Percentiles rank a stretch among this genome's conserved stretches.
Conservation (phyloP, 1,140 invertebrate genomes). For the honey bee (Apis mellifera) region DNA sequence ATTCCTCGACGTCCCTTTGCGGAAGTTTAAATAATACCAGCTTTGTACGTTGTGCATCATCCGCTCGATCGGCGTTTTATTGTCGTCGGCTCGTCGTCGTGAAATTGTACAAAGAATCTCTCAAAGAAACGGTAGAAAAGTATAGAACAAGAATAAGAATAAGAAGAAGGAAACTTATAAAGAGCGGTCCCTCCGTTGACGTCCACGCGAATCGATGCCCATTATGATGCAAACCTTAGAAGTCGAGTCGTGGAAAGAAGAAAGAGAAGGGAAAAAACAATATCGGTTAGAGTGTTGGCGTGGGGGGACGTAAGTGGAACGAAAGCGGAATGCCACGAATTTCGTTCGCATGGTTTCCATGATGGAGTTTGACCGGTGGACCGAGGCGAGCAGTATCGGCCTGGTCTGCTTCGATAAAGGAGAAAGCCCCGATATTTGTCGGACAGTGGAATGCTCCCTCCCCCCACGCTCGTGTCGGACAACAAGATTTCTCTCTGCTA, state of each 20-base stretch:
- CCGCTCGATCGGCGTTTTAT: slow-evolving; percentile 10
- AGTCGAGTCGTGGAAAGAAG: slow-evolving; percentile 24
- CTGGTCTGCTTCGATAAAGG: slow-evolving; percentile 47
- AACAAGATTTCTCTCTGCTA: slow-evolving; percentile 65
- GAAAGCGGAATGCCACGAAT: slow-evolving; percentile 62
- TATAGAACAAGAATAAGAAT: background rate
- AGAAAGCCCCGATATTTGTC: slow-evolving; percentile 63
- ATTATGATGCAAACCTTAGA: slow-evolving; percentile 41
- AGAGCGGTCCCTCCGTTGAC: slow-evolving; percentile 40
- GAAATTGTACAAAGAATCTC: background rate
- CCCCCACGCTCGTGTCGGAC: slow-evolving; percentile 58
- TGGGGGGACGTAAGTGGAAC: background rate
- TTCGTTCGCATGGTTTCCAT: slow-evolving; percentile 55
- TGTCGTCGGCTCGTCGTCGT: background rate
- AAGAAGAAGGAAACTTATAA: slow-evolving; percentile 20
- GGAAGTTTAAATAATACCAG: slow-evolving; percentile 10
- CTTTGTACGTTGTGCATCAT: background rate
- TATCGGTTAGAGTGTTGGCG: slow-evolving; percentile 18
- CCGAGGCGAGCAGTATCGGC: slow-evolving; percentile 23
- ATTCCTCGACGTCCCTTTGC: background rate
- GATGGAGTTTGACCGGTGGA: slow-evolving; percentile 51
- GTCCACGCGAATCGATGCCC: slow-evolving; percentile 54
- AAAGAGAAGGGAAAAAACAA: slow-evolving; percentile 34
- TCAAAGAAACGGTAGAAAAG: background rate
- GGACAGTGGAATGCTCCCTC: slow-evolving; percentile 61